phyloP scores from a whole-genome alignment of 1,140 invertebrate species.

The Ceratosolen solmsi region DNA sequence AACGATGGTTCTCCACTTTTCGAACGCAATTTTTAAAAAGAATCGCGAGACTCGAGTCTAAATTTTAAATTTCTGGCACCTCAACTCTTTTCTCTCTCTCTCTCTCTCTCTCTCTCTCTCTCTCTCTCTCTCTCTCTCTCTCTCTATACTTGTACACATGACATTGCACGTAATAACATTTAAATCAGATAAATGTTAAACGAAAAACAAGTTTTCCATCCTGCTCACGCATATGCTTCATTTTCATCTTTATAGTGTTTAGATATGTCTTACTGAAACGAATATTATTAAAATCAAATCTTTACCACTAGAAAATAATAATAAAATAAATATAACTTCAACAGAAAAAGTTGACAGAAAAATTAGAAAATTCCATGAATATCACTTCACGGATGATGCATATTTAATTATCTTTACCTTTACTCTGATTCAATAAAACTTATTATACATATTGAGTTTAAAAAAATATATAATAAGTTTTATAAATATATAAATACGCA shows the following conservation, averaged over 20 bases:
- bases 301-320: not conserved
- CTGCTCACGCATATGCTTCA: not conserved
- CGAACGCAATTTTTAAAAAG: conserved; percentile 34
- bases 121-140: not conserved
- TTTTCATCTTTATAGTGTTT: not conserved
- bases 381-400: not conserved
- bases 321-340: too few relatives aligned
- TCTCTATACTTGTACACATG: not conserved
- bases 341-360: not conserved
- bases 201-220: not conserved
- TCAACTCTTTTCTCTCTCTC: not conserved
- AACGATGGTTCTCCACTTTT: not conserved
- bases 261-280: not conserved
- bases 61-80: not conserved
- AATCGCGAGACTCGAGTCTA: conserved; percentile 28
- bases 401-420: not conserved
- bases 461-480: too few relatives aligned
- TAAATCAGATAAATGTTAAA: conserved; percentile 43
- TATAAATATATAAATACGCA: too few relatives aligned
- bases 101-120: not conserved
- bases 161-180: conserved; percentile 36
- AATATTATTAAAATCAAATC: not conserved
- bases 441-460: too few relatives aligned
- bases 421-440: not conserved
- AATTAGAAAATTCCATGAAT: not conserved